Evolutionary conservation across 2,888 invertebrate species (phyloP), one percentile per base, ranked within the genome.

Genomic region (Cremastinae sp.): DNA sequence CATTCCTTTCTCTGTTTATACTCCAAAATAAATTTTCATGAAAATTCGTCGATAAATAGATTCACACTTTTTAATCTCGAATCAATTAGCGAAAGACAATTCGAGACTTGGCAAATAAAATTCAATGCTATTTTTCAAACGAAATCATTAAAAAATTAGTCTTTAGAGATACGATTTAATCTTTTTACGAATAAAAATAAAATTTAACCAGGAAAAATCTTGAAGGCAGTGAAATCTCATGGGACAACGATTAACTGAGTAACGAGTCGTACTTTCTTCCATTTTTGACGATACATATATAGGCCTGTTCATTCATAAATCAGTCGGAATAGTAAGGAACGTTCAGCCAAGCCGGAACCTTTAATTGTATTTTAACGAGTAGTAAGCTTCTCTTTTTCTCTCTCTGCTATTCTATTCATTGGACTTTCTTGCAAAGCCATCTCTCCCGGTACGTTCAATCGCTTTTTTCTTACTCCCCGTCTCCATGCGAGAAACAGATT

Each of bases 341-440:
- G 45, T 69, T 68, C 66, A 41, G 76, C 2, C 76, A 64, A 61
- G 62, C 71, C 59, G 79, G 78, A 83, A 83, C 2, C 78, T 84
- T 82, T 84, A 84, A 84, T 84, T 82, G 80, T 78, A 76, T 79
- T 79, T 82, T 81, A 80, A 80, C 81, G 80, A 82, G 79, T 75
- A 75, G 75, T 59, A 54, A 53, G 43, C 41, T 16, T 20, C 51
- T 20, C 28, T 9, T 14, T 16, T 16, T 12, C 34, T 4, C 49
- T 72, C 56, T 65, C 45, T 65, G 47, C 34, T 59, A n/a, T 56
- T 75, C 28, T 54, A 58, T 59, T 71, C 47, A 36, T 54, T 47
- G 18, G 16, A 16, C 51, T 74, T 69, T 47, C 49, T 58, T 58
- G 51, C 28, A 61, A 65, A 65, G 54, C 56, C 18, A 49, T 69